Evolutionary conservation across 1,140 invertebrate genomes (phyloP).

Genomic region (Nephotettix cincticeps): DNA sequence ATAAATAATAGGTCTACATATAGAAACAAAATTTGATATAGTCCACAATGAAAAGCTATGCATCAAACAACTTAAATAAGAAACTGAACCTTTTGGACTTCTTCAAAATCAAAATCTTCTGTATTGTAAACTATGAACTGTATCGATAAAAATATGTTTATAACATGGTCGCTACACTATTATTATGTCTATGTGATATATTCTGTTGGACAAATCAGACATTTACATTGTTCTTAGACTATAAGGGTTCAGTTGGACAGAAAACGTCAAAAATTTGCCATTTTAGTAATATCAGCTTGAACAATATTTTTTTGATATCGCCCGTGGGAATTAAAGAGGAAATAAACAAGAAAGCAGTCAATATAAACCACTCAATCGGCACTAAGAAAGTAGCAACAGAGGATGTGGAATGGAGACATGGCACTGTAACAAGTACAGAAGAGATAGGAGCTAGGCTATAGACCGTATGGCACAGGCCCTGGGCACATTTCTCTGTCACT

Average conservation of each 20-base stretch:
- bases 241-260: background rate
- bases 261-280: background rate
- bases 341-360: background rate
- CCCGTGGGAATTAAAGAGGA: background rate
- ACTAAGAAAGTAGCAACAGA: slow-evolving; percentile 10
- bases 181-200: slow-evolving; percentile 18
- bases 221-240: slow-evolving; percentile 21
- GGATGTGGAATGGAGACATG: background rate
- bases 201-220: slow-evolving; percentile 4
- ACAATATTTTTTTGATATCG: background rate
- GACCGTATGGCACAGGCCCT: background rate
- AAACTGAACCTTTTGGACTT: too few relatives aligned
- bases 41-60: too few relatives aligned
- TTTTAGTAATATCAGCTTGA: too few relatives aligned
- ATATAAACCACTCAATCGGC: slow-evolving; percentile 1
- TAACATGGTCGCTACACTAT: background rate
- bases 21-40: too few relatives aligned
- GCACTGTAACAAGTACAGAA: slow-evolving; percentile 1
- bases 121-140: background rate
- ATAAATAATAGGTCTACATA: too few relatives aligned
- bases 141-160: slow-evolving; percentile 7
- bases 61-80: too few relatives aligned
- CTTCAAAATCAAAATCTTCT: too few relatives aligned
- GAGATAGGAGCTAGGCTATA: background rate
- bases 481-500: background rate